These are phyloP conservation scores for Cyprinodon tularosa DNA, from an alignment of 2,113 vertebrate species.

Conservation along the genomic window DNA sequence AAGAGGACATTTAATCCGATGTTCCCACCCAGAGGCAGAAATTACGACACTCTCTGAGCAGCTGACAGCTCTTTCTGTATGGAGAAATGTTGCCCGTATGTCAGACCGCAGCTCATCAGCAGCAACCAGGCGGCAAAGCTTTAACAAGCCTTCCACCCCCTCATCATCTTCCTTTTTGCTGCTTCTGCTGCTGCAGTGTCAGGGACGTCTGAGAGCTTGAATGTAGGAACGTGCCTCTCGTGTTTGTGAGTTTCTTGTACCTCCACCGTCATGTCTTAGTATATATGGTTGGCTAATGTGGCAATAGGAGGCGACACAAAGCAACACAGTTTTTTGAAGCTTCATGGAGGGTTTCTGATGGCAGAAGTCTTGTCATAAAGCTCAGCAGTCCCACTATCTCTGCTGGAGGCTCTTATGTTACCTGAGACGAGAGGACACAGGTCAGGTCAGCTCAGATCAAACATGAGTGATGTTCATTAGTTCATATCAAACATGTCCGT, in stretches of 20 bases:
- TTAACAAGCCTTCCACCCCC: constrained; percentile 35
- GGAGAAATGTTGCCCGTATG: constrained; percentile 51
- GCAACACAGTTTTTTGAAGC: constrained; percentile 45
- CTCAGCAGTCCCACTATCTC: constrained; percentile 19
- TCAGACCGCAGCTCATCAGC: constrained; percentile 58
- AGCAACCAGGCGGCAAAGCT: constrained; percentile 24
- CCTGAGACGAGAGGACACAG: constrained; percentile 33
- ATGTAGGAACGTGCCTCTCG: constrained; percentile 23
- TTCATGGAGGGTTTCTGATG: constrained; percentile 45
- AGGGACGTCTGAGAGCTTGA: constrained; percentile 13
- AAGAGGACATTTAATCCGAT: constrained; percentile 53
- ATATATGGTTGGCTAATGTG: constrained; percentile 56
- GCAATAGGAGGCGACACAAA: constrained; percentile 44
- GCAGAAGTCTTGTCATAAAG: constrained; percentile 24
- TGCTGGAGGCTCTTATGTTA: constrained; percentile 38
- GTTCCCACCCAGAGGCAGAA: constrained; percentile 44
- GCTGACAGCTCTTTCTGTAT: constrained; percentile 49
- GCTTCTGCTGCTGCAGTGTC: constrained; percentile 24
- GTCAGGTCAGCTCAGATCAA: constrained; percentile 47
- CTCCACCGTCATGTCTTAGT: constrained; percentile 47
- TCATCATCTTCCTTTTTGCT: constrained; percentile 24
- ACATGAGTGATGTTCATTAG: constrained; percentile 40
- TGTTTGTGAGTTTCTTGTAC: constrained; percentile 34
- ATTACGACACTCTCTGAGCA: constrained; percentile 55
- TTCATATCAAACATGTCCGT: constrained; percentile 30